Evolutionary conservation across 2,113 vertebrate genomes (phyloP).

Genomic region (Mormoops blainvillei): DNA sequence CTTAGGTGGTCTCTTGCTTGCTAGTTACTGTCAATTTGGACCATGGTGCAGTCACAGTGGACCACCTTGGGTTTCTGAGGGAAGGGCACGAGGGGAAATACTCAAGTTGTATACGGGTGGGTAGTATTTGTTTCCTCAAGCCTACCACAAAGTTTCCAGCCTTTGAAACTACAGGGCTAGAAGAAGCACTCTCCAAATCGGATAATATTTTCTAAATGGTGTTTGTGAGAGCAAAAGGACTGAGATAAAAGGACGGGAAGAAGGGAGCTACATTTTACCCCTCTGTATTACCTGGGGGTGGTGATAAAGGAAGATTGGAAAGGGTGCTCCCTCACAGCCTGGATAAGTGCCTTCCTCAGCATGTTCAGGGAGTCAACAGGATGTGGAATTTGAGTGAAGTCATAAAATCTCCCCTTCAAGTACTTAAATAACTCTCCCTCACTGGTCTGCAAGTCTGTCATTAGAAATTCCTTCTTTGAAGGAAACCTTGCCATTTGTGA

Average conservation of each 20-base stretch:
- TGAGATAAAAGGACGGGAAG: background rate
- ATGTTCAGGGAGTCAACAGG: background rate
- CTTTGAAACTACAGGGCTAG: background rate
- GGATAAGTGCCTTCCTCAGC: background rate
- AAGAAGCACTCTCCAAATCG: background rate
- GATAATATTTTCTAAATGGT: background rate
- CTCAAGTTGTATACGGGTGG: background rate
- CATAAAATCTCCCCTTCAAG: background rate
- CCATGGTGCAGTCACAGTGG: background rate
- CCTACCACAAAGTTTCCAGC: background rate
- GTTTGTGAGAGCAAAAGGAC: background rate
- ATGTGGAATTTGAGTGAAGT: background rate
- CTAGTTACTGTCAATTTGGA: background rate
- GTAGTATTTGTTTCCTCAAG: background rate
- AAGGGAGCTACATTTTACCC: background rate
- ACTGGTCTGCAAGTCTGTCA: background rate
- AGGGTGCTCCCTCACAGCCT: background rate
- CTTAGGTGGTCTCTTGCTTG: background rate
- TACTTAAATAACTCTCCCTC: background rate
- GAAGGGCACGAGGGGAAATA: background rate
- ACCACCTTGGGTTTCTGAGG: background rate
- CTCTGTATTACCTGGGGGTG: background rate
- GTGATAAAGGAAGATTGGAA: background rate
- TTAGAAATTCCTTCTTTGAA: constrained; percentile 23
- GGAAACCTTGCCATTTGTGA: background rate